Percentiles rank a stretch among this genome's conserved stretches.
phyloP scores from a whole-genome alignment of 2,797 vertebrate genomes.

The Lepilemur septentrionalis region DNA sequence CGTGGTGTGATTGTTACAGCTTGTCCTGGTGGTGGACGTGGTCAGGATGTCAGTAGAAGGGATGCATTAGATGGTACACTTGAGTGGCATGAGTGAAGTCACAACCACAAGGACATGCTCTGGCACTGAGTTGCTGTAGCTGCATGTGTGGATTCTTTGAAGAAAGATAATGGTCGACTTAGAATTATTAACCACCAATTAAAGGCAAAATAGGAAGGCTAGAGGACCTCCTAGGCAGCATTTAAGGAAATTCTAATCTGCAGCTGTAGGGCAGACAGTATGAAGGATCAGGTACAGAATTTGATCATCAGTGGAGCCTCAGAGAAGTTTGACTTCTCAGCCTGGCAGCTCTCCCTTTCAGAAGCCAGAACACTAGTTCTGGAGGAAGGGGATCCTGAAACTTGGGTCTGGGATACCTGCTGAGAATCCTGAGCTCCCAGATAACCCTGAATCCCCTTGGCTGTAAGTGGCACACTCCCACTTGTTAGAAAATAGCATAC shows the following conservation, averaged over 20 bases:
- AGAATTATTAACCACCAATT: neutral
- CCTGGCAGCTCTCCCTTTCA: neutral
- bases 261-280: neutral
- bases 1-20: rapidly evolving
- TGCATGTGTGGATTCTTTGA: neutral
- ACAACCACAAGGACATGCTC: neutral
- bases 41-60: neutral
- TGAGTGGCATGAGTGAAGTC: neutral
- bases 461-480: neutral
- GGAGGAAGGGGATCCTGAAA: neutral
- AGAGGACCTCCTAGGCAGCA: neutral
- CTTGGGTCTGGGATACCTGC: neutral
- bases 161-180: neutral
- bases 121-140: neutral
- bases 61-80: rapidly evolving
- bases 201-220: neutral
- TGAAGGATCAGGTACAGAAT: neutral
- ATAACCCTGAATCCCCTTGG: neutral
- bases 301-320: neutral
- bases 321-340: neutral
- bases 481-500: neutral
- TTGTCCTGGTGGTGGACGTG: neutral
- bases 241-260: neutral
- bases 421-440: neutral
- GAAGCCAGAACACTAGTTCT: neutral